phyloP scores from a whole-genome alignment of 2,888 invertebrate species.

The Plebejus melissa region DNA sequence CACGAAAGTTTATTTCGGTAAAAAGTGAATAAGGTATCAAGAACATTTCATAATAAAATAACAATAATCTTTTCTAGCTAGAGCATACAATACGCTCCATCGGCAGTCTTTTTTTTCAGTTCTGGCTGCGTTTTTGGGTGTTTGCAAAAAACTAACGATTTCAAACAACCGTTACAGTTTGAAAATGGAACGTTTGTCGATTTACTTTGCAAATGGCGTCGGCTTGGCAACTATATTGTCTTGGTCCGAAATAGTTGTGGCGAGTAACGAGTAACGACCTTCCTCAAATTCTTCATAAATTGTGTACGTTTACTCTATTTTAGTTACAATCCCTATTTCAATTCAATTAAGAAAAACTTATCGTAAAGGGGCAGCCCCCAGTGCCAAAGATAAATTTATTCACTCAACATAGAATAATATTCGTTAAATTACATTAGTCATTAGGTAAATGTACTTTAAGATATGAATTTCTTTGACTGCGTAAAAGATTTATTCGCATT shows the following conservation, averaged over 20 bases:
- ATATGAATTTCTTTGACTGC: too few relatives aligned
- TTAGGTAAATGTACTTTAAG: too few relatives aligned
- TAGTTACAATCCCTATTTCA: background rate
- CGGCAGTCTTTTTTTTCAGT: background rate
- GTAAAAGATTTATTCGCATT: too few relatives aligned
- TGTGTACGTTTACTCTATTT: background rate
- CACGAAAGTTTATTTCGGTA: too few relatives aligned
- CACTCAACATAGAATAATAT: too few relatives aligned
- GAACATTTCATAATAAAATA: too few relatives aligned
- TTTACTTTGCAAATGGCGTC: conserved; percentile 7
- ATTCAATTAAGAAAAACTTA: background rate
- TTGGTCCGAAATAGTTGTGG: background rate
- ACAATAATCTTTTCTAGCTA: too few relatives aligned
- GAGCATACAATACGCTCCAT: background rate
- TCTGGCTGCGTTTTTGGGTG: background rate
- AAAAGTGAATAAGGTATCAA: too few relatives aligned
- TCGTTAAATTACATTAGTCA: background rate
- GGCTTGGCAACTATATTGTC: background rate
- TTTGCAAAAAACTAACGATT: background rate
- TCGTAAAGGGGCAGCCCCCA: background rate
- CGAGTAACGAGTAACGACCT: conserved; percentile 3
- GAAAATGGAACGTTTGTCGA: background rate
- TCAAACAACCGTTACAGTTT: conserved; percentile 13
- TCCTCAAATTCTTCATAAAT: conserved; percentile 2
- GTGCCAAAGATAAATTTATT: too few relatives aligned